Evolutionary conservation across 2,797 vertebrate species (phyloP), one percentile per base, ranked within the genome.

Genomic region (Macroramphosus scolopax): DNA sequence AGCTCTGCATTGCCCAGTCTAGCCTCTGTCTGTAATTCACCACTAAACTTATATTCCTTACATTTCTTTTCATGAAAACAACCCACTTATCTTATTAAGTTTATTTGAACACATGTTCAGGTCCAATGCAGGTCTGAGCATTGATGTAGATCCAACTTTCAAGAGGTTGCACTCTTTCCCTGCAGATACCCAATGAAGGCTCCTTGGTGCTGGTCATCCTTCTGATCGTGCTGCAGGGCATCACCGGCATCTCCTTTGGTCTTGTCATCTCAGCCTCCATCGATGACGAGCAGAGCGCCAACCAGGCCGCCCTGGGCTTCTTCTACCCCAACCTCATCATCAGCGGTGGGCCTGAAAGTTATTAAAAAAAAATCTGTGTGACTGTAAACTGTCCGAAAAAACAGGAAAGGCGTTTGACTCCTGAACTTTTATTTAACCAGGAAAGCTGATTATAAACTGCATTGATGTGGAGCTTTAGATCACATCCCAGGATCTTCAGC

Each of bases 301-400:
- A 90, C 77, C 90, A 92, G 75, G 82, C 89, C 0, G 86, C 89
- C 1, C 79, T 92, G 17, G 91, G 91, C 33, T 52, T 92, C 61
- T 91, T 92, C 81, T 92, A 91, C 53, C 91, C 90, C n/a, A 89
- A 91, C 66, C 89, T 91, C 57, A 91, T 91, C 25, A 14, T 92
- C 43, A 89, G 91, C 0, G 91, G 90, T 92, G 64, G 4, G 76
- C 17, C 5, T 39, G 18, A n/a, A n/a, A n/a, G n/a, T n/a, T n/a
- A n/a, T n/a, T n/a, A n/a, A n/a, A n/a, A n/a, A n/a, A n/a, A n/a
- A n/a, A n/a, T 34, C 47, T 41, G 26, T 29, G 31, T 33, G 8
- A n/a, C 9, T 26, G 17, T 46, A 10, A 20, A 37, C 6, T 11
- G 16, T 3, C 16, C 6, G 8, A 11, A 8, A 9, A 6, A 9